Conservation (phyloP, 2,888 invertebrate species). For the Brachycybe producta region DNA sequence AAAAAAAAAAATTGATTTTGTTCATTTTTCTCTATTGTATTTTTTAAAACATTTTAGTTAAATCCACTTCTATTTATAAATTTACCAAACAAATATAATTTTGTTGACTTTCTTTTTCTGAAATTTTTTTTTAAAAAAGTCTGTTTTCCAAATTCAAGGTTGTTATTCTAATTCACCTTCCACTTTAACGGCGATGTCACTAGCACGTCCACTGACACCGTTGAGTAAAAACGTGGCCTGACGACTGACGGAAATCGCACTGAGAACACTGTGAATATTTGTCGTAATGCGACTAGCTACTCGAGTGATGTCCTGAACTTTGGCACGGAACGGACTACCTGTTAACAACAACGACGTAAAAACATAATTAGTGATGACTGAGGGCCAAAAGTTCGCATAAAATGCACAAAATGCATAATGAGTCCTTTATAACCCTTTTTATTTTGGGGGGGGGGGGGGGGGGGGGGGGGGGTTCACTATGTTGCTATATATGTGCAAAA, state of each 20-base stretch:
- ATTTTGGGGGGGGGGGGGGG: too few relatives aligned
- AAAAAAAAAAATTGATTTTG: too few relatives aligned
- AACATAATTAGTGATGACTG: neutral
- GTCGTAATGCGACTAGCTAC: slow-evolving; percentile 37
- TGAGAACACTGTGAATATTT: slow-evolving; percentile 29
- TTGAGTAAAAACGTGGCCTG: slow-evolving; percentile 42
- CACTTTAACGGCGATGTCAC: slow-evolving; percentile 90
- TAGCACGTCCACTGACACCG: slow-evolving; percentile 60
- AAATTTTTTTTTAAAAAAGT: neutral
- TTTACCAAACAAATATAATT: too few relatives aligned
- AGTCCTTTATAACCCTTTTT: slow-evolving; percentile 33
- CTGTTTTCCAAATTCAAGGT: neutral
- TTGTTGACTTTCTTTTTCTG: too few relatives aligned
- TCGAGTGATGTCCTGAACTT: slow-evolving; percentile 48
- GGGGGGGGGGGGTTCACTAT: too few relatives aligned
- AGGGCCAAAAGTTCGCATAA: too few relatives aligned
- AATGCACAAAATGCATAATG: neutral
- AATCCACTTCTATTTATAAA: too few relatives aligned
- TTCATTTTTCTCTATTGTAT: too few relatives aligned
- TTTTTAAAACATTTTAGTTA: too few relatives aligned
- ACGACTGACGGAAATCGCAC: slow-evolving; percentile 41
- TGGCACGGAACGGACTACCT: slow-evolving; percentile 71
- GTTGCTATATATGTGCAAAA: slow-evolving; percentile 6
- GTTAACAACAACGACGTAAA: neutral
- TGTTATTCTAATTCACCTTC: slow-evolving; percentile 54